These are phyloP conservation scores for Hypena proboscidalis DNA, from an alignment of 2,888 invertebrate species.

Conservation along the genomic window DNA sequence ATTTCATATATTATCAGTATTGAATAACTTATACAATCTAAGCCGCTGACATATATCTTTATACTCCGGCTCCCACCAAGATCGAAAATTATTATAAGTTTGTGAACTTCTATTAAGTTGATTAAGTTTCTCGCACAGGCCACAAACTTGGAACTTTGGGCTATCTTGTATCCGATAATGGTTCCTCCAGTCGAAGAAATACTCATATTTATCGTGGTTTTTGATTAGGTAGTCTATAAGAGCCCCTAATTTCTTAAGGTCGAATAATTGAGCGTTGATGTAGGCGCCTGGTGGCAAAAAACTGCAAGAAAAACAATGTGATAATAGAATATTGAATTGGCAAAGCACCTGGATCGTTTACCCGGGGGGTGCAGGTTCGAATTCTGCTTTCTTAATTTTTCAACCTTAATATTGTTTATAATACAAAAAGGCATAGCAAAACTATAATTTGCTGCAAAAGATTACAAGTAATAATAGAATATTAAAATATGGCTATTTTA, in stretches of 20 bases:
- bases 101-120: conserved; percentile 22
- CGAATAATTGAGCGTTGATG: conserved; percentile 59
- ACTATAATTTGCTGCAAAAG: too few relatives aligned
- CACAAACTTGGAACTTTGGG: conserved; percentile 59
- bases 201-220: conserved; percentile 57
- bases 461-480: too few relatives aligned
- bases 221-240: conserved; percentile 67
- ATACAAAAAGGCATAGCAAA: too few relatives aligned
- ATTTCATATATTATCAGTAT: conserved; percentile 17
- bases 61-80: conserved; percentile 69
- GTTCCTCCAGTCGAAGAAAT: conserved; percentile 74
- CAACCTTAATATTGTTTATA: too few relatives aligned
- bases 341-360: too few relatives aligned
- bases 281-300: conserved; percentile 73
- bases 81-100: conserved; percentile 50
- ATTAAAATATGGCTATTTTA: too few relatives aligned
- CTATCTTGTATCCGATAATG: conserved; percentile 62
- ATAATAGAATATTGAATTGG: not conserved
- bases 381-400: too few relatives aligned
- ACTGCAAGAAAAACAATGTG: conserved; percentile 49
- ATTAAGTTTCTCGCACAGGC: conserved; percentile 64
- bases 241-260: conserved; percentile 65
- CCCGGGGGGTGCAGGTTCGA: too few relatives aligned
- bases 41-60: conserved; percentile 55
- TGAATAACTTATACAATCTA: conserved; percentile 48